Conservation (phyloP, 2,113 vertebrate species). For the Todiramphus chloris region DNA sequence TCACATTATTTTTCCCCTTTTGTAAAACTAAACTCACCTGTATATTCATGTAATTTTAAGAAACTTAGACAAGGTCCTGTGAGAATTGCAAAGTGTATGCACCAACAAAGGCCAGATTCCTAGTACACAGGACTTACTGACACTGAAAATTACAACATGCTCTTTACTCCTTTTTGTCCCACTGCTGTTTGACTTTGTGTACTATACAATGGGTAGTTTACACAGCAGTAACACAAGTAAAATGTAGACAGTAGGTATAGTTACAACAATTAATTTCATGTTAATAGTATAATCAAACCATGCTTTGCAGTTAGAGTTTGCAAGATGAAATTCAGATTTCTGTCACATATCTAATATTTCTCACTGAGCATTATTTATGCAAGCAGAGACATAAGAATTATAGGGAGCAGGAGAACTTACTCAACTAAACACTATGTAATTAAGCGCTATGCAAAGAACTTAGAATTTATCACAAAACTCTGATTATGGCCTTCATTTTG, state of each 20-base stretch:
- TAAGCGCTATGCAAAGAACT: not conserved
- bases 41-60: not conserved
- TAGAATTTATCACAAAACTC: not conserved
- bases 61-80: not conserved
- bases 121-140: not conserved
- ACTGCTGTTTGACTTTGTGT: not conserved
- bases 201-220: not conserved
- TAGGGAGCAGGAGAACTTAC: not conserved
- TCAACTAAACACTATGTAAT: not conserved
- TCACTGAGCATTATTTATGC: not conserved
- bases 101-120: not conserved
- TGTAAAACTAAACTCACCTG: not conserved
- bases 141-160: not conserved
- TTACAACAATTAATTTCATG: not conserved
- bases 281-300: not conserved
- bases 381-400: not conserved
- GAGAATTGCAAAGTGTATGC: not conserved
- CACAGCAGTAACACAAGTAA: not conserved
- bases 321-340: not conserved
- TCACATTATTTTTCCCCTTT: accelerated
- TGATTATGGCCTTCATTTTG: not conserved
- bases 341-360: not conserved
- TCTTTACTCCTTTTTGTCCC: not conserved
- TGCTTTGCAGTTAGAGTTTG: not conserved
- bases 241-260: not conserved